phyloP scores from a whole-genome alignment of 2,113 vertebrate species.

The Colius striatus region DNA sequence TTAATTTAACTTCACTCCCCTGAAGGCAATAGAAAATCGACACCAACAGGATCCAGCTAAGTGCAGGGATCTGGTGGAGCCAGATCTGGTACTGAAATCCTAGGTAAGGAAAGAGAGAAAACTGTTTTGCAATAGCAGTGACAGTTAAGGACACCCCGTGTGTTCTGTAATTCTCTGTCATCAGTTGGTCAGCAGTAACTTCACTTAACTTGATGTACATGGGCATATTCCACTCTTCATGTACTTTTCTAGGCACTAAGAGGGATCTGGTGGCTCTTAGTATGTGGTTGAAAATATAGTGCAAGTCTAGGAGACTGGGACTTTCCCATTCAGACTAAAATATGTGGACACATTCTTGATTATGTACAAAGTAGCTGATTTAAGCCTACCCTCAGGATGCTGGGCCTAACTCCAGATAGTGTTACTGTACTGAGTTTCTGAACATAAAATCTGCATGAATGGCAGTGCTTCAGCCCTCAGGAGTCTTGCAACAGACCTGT shows the following conservation, averaged over 20 bases:
- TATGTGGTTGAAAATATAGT: background rate
- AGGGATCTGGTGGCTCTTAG: background rate
- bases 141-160: fast-evolving
- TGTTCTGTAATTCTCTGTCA: background rate
- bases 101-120: background rate
- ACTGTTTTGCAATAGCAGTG: background rate
- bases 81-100: background rate
- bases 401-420: background rate
- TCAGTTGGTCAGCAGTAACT: background rate
- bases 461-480: background rate
- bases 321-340: background rate
- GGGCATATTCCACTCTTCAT: background rate
- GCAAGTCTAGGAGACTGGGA: background rate
- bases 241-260: background rate
- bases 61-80: background rate
- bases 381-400: background rate
- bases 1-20: background rate
- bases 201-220: background rate
- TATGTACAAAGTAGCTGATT: background rate
- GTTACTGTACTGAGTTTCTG: background rate
- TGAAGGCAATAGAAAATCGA: background rate
- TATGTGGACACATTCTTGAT: background rate
- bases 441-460: background rate
- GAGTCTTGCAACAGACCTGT: background rate
- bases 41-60: background rate